Evolutionary conservation across 2,888 invertebrate species (phyloP), one percentile per base, ranked within the genome.

Genomic region (Euplexia lucipara): DNA sequence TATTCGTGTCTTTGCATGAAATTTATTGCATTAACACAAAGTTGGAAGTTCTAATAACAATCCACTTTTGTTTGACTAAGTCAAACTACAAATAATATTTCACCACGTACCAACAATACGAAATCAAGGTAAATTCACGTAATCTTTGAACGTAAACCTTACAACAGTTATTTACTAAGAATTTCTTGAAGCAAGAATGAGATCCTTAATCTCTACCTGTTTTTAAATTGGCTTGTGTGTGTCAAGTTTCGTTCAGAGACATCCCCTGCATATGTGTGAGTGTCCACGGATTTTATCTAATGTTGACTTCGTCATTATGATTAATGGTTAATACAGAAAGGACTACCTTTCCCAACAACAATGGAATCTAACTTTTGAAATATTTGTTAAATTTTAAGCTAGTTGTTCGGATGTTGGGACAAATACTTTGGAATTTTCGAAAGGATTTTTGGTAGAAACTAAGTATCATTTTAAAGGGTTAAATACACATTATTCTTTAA

Each of bases 341-440:
- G 87, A 87, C 91, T 90, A 88, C 88, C 91, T 90, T 90, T 91
- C 89, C 89, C 86, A 86, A 88, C 87, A 89, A 94, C 92, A 92
- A 93, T 91, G 86, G 86, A 78, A 81, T 85, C 81, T 84, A 83
- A 71, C 70, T 76, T 76, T 83, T 84, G 85, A 88, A 87, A 88
- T 85, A 88, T 90, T 90, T 85, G 82, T 84, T 84, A 88, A 87
- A 74, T 63, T 53, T 68, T 57, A 53, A 32, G 64, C 68, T 60
- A 16, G 64, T 68, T 60, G 18, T 68, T 61, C 48, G 12, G 32
- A 14, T 47, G 32, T 20, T 22, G 35, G 51, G 57, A 65, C 39
- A 61, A 6, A 57, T 41, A 51, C 60, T 58, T 44, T 39, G 1
- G 9, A 48, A n/a, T 48, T 1, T 39, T 30, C 16, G 9, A 42